These are phyloP conservation scores for Camelus dromedarius DNA, from an alignment of 2,113 vertebrate species.

Conservation along the genomic window DNA sequence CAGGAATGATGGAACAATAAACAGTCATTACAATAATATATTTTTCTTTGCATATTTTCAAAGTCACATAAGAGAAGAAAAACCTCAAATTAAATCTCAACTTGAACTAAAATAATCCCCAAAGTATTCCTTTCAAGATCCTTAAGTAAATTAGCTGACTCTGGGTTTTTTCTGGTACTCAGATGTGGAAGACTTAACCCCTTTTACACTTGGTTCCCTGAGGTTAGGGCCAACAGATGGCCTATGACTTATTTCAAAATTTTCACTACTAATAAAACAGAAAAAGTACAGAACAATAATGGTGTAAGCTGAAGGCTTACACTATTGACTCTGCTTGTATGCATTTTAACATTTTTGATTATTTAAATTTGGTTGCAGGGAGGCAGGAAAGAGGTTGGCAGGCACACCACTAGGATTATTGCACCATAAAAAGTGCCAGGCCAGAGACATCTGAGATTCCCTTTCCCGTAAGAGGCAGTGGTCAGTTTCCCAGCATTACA, in stretches of 20 bases:
- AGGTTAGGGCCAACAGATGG: neutral
- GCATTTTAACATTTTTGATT: neutral
- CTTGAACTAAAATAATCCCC: neutral
- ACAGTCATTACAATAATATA: neutral
- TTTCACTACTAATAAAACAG: neutral
- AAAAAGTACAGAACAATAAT: neutral
- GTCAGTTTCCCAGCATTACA: neutral
- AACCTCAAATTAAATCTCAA: conserved; percentile 46
- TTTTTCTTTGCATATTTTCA: conserved; percentile 49
- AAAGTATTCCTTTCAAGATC: neutral
- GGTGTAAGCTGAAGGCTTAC: neutral
- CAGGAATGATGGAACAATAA: neutral
- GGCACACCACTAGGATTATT: neutral
- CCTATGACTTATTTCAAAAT: conserved; percentile 19
- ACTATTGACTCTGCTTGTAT: neutral
- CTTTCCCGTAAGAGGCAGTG: neutral
- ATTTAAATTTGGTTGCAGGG: conserved; percentile 6
- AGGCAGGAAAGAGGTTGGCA: neutral
- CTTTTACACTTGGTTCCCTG: neutral
- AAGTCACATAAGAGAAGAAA: conserved; percentile 35
- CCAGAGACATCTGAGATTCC: neutral
- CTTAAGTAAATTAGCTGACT: neutral
- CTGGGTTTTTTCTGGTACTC: neutral
- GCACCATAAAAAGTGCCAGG: neutral
- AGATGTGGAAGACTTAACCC: neutral